These are phyloP conservation scores for Montipora capricornis DNA, from an alignment of 64 coral and sea anemone genomes.

Conservation along the genomic window DNA sequence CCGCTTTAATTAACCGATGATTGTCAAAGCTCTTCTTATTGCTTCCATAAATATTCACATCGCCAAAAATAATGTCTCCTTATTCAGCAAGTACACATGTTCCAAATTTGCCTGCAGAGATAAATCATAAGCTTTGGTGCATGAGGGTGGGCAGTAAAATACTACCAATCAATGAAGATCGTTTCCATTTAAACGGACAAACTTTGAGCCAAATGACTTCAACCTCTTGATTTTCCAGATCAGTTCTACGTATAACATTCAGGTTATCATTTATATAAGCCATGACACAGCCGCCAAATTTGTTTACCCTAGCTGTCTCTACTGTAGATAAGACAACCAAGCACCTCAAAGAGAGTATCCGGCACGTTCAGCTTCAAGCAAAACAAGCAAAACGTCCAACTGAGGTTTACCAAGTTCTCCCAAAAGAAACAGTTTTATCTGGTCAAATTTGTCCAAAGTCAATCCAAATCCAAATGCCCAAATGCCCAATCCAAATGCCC, in stretches of 20 bases:
- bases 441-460: neutral
- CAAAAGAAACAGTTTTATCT: neutral
- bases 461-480: neutral
- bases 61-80: constrained; percentile 24
- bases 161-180: neutral
- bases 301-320: neutral
- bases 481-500: neutral
- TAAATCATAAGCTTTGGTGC: neutral
- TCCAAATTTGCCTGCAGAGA: neutral
- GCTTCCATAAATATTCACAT: neutral
- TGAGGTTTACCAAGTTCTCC: neutral
- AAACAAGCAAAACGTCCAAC: neutral
- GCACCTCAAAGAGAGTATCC: neutral
- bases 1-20: too few relatives aligned
- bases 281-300: neutral
- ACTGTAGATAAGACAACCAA: neutral
- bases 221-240: neutral
- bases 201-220: neutral
- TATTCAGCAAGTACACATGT: neutral
- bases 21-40: neutral
- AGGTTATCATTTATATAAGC: neutral
- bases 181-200: neutral
- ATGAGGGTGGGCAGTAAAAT: neutral
- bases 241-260: neutral
- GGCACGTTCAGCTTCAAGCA: neutral